Percentiles rank a stretch among this genome's conserved stretches.
Evolutionary conservation across 2,113 vertebrate genomes (phyloP).

Genomic region (Ameiurus melas): DNA sequence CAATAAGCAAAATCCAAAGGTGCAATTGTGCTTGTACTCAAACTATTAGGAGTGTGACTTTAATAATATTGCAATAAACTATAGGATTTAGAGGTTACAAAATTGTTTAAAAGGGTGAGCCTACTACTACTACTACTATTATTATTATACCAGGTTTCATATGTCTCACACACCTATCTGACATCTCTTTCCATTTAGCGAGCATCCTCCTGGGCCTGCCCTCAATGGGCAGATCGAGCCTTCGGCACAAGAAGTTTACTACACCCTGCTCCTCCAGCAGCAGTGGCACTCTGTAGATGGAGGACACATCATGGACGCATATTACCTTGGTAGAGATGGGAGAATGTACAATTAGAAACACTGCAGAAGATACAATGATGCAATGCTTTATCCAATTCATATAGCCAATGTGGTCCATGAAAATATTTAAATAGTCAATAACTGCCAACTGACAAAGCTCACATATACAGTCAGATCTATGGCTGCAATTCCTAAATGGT

Average conservation of each 20-base stretch:
- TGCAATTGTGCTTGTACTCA: not conserved
- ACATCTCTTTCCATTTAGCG: conserved; percentile 97
- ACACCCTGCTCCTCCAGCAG: conserved; percentile 93
- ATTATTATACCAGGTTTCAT: too few species aligned
- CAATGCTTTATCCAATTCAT: not conserved
- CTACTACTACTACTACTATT: not conserved
- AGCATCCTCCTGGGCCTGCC: conserved; percentile 85
- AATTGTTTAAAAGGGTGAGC: not conserved
- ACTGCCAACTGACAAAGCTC: not conserved
- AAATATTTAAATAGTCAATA: too few species aligned
- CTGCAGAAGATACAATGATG: not conserved
- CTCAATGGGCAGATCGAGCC: conserved; percentile 89
- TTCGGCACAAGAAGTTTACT: conserved; percentile 85
- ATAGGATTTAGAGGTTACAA: not conserved
- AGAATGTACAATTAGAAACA: not conserved
- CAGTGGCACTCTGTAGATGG: conserved; percentile 91
- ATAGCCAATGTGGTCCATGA: too few species aligned
- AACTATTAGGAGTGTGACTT: not conserved
- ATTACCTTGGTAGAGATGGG: conserved; percentile 78
- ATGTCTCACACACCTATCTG: conserved; percentile 79
- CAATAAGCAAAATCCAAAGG: not conserved
- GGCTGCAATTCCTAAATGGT: not conserved
- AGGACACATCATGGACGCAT: conserved; percentile 93
- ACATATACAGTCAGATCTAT: not conserved
- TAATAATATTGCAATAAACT: not conserved